Evolutionary conservation across 1,140 invertebrate genomes (phyloP).

Genomic region (Drepana arcuata): DNA sequence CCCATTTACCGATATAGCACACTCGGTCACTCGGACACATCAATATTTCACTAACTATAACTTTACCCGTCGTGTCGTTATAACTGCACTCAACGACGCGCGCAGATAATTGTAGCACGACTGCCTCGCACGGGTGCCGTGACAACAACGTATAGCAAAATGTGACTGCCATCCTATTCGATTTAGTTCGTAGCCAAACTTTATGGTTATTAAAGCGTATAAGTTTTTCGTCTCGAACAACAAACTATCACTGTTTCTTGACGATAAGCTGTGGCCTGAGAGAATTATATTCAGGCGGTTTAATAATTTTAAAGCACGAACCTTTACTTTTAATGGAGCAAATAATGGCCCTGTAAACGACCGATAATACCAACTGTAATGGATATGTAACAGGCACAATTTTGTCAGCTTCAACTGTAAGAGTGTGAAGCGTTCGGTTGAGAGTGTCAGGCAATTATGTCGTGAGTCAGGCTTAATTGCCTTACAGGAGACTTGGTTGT

Average conservation of each 20-base stretch:
- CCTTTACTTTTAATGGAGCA: no score
- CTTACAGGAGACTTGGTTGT: conserved; percentile 5
- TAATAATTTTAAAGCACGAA: conserved; percentile 1
- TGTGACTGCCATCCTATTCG: no score
- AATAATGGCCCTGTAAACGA: not conserved
- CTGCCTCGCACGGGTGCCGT: no score
- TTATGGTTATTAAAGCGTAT: conserved; percentile 11
- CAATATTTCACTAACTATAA: no score
- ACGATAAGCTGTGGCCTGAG: conserved; percentile 7
- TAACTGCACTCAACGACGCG: no score
- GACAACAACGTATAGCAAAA: no score
- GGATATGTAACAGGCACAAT: no score
- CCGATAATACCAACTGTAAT: not conserved
- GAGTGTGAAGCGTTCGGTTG: not conserved
- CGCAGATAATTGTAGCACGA: no score
- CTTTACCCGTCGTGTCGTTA: no score
- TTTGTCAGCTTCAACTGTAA: conserved; percentile 10
- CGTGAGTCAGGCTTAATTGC: not conserved
- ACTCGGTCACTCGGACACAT: no score
- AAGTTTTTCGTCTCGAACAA: conserved; percentile 8
- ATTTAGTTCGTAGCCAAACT: no score
- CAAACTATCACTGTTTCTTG: conserved; percentile 7
- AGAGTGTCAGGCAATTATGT: conserved; percentile 1
- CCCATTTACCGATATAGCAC: no score
- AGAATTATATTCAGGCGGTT: conserved; percentile 8